Evolutionary conservation across 2,797 vertebrate species (phyloP).

Genomic region (Urosaurus nigricauda): DNA sequence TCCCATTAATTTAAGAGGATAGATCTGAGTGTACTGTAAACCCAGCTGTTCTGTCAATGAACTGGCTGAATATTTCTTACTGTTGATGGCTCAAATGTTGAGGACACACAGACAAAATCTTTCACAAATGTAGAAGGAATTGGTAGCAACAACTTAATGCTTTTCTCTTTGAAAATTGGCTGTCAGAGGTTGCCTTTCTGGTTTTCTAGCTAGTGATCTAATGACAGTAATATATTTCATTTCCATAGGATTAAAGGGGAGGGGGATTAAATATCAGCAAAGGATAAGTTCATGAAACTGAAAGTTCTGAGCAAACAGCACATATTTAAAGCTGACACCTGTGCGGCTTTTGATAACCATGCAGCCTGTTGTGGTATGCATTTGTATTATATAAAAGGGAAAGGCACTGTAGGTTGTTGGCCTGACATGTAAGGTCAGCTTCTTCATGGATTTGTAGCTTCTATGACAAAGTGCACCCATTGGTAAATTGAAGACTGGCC

Average conservation of each 20-base stretch:
- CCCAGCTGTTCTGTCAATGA: conserved; percentile 60
- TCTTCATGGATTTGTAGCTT: neutral
- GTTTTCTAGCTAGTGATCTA: conserved; percentile 17
- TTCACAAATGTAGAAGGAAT: conserved; percentile 12
- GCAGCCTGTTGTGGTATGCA: conserved; percentile 22
- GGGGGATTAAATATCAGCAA: conserved; percentile 4
- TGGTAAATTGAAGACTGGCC: neutral
- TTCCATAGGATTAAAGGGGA: conserved; percentile 45
- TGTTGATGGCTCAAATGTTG: conserved; percentile 50
- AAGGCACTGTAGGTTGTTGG: neutral
- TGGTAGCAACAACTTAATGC: conserved; percentile 37
- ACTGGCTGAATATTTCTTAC: conserved; percentile 53
- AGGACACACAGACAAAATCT: conserved; percentile 19
- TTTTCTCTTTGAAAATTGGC: conserved; percentile 49
- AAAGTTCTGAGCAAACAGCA: conserved; percentile 44
- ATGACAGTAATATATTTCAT: neutral
- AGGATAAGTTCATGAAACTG: conserved; percentile 32
- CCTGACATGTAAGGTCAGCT: neutral
- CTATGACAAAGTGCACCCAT: neutral
- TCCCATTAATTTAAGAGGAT: conserved; percentile 68
- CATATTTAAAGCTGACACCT: conserved; percentile 44
- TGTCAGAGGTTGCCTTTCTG: neutral
- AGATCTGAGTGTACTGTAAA: conserved; percentile 68
- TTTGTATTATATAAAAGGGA: neutral
- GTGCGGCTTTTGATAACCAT: conserved; percentile 50